These are phyloP conservation scores for Anolis carolinensis DNA, from an alignment of 2,113 vertebrate genomes.

Conservation along the genomic window DNA sequence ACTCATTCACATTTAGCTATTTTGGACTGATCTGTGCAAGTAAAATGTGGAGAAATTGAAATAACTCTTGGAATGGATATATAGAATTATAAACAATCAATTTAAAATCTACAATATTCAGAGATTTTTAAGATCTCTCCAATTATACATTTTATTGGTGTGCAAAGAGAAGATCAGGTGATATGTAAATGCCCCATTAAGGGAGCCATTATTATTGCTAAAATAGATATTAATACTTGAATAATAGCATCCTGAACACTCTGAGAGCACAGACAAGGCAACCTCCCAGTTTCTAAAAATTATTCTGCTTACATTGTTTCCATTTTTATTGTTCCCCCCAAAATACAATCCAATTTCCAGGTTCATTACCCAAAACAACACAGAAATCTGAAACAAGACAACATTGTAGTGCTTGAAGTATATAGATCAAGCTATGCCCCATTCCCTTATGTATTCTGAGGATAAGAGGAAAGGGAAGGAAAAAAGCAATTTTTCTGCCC, in stretches of 20 bases:
- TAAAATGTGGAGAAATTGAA: slow-evolving; percentile 37
- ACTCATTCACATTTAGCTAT: neutral
- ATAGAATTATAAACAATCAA: neutral
- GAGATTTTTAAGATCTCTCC: neutral
- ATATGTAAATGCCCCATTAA: neutral
- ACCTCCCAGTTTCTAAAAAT: slow-evolving; percentile 60
- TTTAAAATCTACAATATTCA: neutral
- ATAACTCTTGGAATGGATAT: slow-evolving; percentile 15
- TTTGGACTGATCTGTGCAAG: neutral
- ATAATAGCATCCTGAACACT: neutral
- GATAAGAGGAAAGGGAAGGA: slow-evolving; percentile 73
- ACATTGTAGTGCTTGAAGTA: slow-evolving; percentile 75
- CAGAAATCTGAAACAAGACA: slow-evolving; percentile 81
- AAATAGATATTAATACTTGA: slow-evolving; percentile 47
- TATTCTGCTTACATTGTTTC: slow-evolving; percentile 54
- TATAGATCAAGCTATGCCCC: slow-evolving; percentile 76
- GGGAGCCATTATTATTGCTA: slow-evolving; percentile 23
- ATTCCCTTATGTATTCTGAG: slow-evolving; percentile 76
- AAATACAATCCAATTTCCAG: slow-evolving; percentile 80
- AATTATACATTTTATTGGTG: neutral
- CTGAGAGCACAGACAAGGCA: slow-evolving; percentile 45
- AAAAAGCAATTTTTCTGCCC: slow-evolving; percentile 83
- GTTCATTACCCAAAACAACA: slow-evolving; percentile 85
- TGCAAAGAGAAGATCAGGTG: slow-evolving; percentile 32
- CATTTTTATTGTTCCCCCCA: slow-evolving; percentile 67